Conservation (phyloP, 2,113 vertebrate species). For the Synodontis membranacea region DNA sequence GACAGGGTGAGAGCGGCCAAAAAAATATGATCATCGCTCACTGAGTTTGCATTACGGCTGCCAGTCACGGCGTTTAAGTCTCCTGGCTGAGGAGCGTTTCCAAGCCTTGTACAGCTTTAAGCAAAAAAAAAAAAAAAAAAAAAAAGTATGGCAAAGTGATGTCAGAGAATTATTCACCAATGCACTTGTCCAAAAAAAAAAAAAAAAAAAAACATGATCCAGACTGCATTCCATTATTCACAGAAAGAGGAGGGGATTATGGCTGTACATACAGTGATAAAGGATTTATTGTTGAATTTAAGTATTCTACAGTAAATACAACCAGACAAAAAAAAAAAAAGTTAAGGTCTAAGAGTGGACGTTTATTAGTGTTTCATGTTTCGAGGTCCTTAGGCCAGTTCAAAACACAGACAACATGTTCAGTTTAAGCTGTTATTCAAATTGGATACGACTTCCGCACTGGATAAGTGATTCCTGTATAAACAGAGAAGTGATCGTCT, state of each 20-base stretch:
- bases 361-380: neutral
- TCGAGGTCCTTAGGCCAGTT: neutral
- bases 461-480: neutral
- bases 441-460: neutral
- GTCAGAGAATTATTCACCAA: conserved; percentile 7
- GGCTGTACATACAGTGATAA: neutral
- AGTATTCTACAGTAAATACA: neutral
- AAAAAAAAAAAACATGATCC: conserved; percentile 8
- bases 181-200: neutral
- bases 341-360: neutral
- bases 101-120: neutral
- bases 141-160: neutral
- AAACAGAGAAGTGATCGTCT: neutral
- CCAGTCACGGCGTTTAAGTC: conserved; percentile 18
- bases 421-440: neutral
- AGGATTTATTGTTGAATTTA: neutral
- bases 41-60: conserved; percentile 51
- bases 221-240: neutral
- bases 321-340: neutral
- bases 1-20: conserved; percentile 14
- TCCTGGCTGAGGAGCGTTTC: neutral
- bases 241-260: neutral
- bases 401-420: neutral
- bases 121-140: no score
- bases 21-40: conserved; percentile 58